Evolutionary conservation across 2,113 vertebrate species (phyloP), one percentile per base, ranked within the genome.

Genomic region (Dolichallabes microphthalmus): DNA sequence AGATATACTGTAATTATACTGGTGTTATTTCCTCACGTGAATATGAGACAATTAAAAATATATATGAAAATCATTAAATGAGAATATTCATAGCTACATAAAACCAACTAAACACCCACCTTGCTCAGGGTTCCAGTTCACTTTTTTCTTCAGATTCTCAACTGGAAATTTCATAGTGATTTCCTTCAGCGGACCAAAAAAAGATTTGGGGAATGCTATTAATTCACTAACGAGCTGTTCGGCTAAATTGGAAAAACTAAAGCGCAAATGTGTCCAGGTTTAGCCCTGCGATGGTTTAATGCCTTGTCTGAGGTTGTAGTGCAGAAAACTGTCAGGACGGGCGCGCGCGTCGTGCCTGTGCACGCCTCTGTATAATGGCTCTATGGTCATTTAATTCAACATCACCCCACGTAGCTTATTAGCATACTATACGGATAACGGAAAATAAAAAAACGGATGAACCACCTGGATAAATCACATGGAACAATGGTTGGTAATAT

Each of bases 161-260:
- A 98, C 95, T 95, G 98, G 98, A 95, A 98, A 99, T 98, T 98
- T 99, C 98, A 99, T 99, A 89, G 94, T 94, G 96, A 89, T 93
- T 93, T 60, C 39, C 93, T 93, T 94, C 91, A 89, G 53, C 17
- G 32, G 74, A 64, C 27, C 66, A 61, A 22, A 61, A 45, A 27
- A 0, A 32, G 7, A 32, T 50, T 79, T 82, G 1, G 39, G 7
- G 9, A 27, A 58, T 45, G 14, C 10, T 61, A 50, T 71, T 20
- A 68, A 35, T 69, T 60, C 14, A 4, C 22, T 53, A 55, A 64
- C 27, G 13, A 73, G 66, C n/a, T 83, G 27, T 27, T 30, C 22
- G 39, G 30, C 45, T 64, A 81, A n/a, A 81, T 64, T 52, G 9
- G 60, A 80, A 55, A 25, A 20, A n/a, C 30, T 30, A 75, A 63